Base-by-base conservation (phyloP, 1,140 invertebrate species). In the Reticulitermes speratus region DNA sequence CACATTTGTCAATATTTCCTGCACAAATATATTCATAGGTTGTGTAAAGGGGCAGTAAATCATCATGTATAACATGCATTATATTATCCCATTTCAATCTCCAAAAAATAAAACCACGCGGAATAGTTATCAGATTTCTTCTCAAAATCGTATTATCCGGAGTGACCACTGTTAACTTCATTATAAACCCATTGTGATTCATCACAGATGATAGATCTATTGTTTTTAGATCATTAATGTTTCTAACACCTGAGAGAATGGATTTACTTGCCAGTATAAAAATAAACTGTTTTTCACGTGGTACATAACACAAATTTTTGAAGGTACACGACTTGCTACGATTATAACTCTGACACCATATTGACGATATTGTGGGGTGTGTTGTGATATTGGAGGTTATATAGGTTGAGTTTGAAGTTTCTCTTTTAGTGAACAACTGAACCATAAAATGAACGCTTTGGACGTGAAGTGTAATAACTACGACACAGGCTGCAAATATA, bases 1-100 rank as follows among this genome's bases (percentile, higher is more conserved):
- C 69, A 87, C 89, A 90, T 9, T 45, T 38, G 16, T 86, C 32
- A 88, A 90, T 82, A 87, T 92, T 69, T 88, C 90, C 88, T 65
- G 21, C 30, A 87, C 89, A 89, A 45, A 90, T 48, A 23, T 89
- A 87, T 25, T 88, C 86, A 45, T 93, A 88, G 32, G 92, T 92
- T 44, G 89, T 85, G 89, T 89, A 91, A 12, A 93, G 84, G 12
- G 93, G 93, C 25, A 94, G 85, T 1, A 94, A 86, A 88, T 94
- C 93, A 90, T 94, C 93, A 89, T 94, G 93, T 65, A 94, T 88
- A 55, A 92, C 90, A 90, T 94, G 93, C 93, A 94, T 93, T 25
- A 93, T 88, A 89, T 94, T 94, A 87, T 93, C 92, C 14, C 92
- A 91, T 88, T 93, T 92, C 87, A 94, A 94, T 38, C 93, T 89